Base-by-base conservation (phyloP, 2,797 vertebrate species). In the Lacerta viridis region DNA sequence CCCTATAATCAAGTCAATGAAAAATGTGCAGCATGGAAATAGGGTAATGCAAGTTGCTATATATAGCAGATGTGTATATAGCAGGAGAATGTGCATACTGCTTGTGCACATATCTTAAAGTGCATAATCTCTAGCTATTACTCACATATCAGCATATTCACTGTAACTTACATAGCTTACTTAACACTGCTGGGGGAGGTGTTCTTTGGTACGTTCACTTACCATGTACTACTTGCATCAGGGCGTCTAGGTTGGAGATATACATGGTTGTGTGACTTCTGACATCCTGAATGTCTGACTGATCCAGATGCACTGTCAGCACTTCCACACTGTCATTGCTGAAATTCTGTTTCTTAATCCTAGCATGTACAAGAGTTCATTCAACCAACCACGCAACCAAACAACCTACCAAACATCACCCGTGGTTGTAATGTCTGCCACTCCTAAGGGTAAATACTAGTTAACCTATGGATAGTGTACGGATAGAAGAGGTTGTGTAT, bases 231-330 rank as follows among this genome's bases (percentile, higher is more conserved):
- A 0, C 0, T 3, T 0, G 0, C 87, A 90, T 41, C 33, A 75
- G 0, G 0, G 0, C 0, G 4, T 33, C 17, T 80, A 94, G 33
- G 0, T 0, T 0, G 0, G 0, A 0, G 15, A 33, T 0, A 0
- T 79, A 78, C 20, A 41, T 4, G n/a, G 72, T 59, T 66, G 0
- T 6, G 0, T 1, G 0, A 0, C 0, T 0, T n/a, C 23, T 3
- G 0, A 4, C 0, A 0, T 4, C 0, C 2, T 18, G 0, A 84
- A 5, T 0, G 0, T 17, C 3, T 0, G 0, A 3, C 10, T 10
- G 0, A 7, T 83, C 1, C 90, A 88, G 39, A 59, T 90, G 2
- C 41, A 59, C 0, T 1, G 25, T 10, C 0, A 0, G 0, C 9
- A 79, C 9, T 0, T 66, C 0, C 43, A 39, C 33, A 3, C 0